These are phyloP conservation scores for Nicator chloris DNA, from an alignment of 2,113 vertebrate genomes.

Conservation along the genomic window DNA sequence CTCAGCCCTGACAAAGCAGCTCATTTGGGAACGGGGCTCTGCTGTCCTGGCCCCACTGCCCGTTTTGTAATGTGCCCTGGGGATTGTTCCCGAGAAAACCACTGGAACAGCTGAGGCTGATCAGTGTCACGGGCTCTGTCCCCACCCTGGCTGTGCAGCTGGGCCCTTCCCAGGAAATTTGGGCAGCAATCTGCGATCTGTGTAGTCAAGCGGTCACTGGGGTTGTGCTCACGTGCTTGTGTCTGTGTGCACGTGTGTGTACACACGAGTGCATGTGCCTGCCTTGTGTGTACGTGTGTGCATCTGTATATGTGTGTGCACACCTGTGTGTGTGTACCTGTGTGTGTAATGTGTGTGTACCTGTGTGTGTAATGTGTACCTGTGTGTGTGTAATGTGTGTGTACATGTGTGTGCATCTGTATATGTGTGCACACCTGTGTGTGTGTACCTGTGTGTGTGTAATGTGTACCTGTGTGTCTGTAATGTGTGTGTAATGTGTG, in stretches of 20 bases:
- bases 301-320: no score
- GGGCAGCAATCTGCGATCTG: neutral
- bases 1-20: neutral
- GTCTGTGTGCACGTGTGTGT: no score
- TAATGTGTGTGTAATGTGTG: no score
- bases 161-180: neutral
- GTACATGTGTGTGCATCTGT: no score
- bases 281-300: no score
- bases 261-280: no score
- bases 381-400: no score
- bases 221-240: rapidly evolving
- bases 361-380: no score
- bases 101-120: neutral
- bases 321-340: no score
- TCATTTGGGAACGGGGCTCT: rapidly evolving
- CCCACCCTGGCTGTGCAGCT: neutral
- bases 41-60: neutral
- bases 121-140: neutral
- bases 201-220: rapidly evolving
- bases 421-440: rapidly evolving
- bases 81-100: neutral
- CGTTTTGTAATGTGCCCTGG: rapidly evolving
- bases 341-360: no score
- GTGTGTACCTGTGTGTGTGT: neutral
- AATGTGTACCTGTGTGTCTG: no score